These are phyloP conservation scores for Cebus imitator DNA, from an alignment of 2,113 vertebrate species.

Conservation along the genomic window DNA sequence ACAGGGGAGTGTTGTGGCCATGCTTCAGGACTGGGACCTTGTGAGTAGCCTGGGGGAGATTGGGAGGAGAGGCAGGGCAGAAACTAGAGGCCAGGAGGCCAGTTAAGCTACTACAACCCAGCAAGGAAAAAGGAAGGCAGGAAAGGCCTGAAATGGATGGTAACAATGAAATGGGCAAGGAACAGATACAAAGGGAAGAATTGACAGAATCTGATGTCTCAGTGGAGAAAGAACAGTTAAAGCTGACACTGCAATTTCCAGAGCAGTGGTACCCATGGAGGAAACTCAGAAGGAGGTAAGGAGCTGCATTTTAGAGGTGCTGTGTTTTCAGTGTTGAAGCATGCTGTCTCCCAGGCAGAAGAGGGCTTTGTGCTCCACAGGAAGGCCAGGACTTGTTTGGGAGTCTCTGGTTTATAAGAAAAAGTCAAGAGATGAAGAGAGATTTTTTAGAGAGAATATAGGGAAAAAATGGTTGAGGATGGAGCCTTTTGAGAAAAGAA, in stretches of 20 bases:
- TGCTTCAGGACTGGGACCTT: neutral
- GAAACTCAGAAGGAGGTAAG: neutral
- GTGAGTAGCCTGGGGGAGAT: neutral
- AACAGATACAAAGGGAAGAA: neutral
- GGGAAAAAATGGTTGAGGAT: neutral
- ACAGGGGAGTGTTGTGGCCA: neutral
- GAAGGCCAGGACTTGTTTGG: neutral
- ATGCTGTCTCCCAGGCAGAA: too few species aligned
- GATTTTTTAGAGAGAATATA: neutral
- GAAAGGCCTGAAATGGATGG: neutral
- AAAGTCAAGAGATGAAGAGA: neutral
- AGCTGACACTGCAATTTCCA: neutral
- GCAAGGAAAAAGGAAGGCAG: neutral
- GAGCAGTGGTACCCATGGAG: neutral
- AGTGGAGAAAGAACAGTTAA: neutral
- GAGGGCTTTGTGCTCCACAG: neutral
- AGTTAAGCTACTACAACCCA: neutral
- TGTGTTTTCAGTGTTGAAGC: neutral
- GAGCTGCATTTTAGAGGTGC: neutral
- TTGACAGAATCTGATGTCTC: neutral
- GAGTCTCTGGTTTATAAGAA: neutral
- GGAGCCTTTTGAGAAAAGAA: neutral
- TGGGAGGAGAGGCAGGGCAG: neutral
- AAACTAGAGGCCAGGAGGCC: neutral
- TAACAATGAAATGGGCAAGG: neutral